Evolutionary conservation across 1,140 invertebrate species (phyloP), one percentile per base, ranked within the genome.

Genomic region (Drosophila albomicans): DNA sequence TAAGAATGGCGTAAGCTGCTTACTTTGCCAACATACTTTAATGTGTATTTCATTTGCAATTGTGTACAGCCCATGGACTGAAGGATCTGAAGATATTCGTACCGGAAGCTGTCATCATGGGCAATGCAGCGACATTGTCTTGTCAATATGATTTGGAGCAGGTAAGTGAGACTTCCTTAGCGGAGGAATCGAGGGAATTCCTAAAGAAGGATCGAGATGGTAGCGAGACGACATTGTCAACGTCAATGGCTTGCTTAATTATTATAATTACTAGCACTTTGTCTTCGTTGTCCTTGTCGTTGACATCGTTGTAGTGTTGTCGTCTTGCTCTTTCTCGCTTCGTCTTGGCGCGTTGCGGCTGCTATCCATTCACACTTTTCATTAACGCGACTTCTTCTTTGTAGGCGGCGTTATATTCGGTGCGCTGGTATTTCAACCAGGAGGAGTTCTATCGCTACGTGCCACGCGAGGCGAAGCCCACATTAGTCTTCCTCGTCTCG

Each of bases 131-230:
- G 20, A 94, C 95, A 51, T 94, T 98, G 51, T 94, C 95, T 13
- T 98, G 97, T 92, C 94, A 95, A 78, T 98, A 97, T 91, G 96
- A 97, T 89, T 93, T 97, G 68, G 96, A 97, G 79, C 95, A 95
- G 86, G 92, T 93, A 92, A 82, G 79, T 78, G 78, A 76, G 54
- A 84, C 75, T 77, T 81, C 78, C 82, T 72, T 30, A 8, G 45
- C 43, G 38, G 45, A 15, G 49, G 41, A 35, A 46, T n/a, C 30
- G 30, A 51, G 20, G 20, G 20, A 25, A 25, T 25, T 25, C 20
- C 20, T 25, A 38, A 56, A 43, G 6, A 20, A 25, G 38, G 48
- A 48, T 13, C 2, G 52, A 35, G 28, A 51, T 5, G 74, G 13
- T 11, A 59, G 58, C 63, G 62, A 32, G 43, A 66, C 63, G 43